phyloP scores from a whole-genome alignment of 2,888 invertebrate genomes.

The Orthosia incerta region DNA sequence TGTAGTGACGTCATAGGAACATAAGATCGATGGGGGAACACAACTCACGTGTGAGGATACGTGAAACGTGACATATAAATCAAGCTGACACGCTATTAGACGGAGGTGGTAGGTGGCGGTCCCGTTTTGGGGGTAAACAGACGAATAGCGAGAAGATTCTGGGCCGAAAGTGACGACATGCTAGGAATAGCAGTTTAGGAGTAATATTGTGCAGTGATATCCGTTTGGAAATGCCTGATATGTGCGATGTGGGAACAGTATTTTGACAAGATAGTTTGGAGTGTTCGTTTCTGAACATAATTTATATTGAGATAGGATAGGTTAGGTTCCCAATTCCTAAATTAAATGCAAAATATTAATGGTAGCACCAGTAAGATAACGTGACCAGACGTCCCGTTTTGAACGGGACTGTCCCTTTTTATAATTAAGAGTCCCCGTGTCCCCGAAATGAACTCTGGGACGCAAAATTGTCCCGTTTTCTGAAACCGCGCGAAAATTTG shows the following conservation, averaged over 20 bases:
- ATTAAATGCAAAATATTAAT: neutral
- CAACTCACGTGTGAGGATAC: slow-evolving; percentile 50
- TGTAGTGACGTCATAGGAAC: slow-evolving; percentile 59
- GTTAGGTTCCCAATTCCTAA: too few species aligned
- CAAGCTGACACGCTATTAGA: slow-evolving; percentile 51
- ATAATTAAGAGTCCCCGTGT: too few species aligned
- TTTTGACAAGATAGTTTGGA: neutral
- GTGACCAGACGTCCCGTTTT: too few species aligned
- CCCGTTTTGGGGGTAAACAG: slow-evolving; percentile 36
- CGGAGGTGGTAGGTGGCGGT: slow-evolving; percentile 40
- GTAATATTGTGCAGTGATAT: slow-evolving; percentile 13
- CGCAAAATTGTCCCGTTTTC: too few species aligned
- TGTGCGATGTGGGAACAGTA: neutral
- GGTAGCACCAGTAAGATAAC: too few species aligned
- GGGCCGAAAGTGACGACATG: slow-evolving; percentile 17
- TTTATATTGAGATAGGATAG: neutral
- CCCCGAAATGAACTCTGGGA: too few species aligned
- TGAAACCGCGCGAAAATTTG: too few species aligned
- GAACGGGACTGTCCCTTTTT: too few species aligned
- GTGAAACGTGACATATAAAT: slow-evolving; percentile 61
- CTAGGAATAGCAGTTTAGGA: neutral
- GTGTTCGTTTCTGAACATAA: neutral
- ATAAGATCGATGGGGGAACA: slow-evolving; percentile 34
- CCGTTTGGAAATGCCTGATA: neutral
- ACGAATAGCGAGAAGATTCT: slow-evolving; percentile 21